A percentile compares a stretch with the other conserved stretches of the same genome.
Evolutionary conservation across 2,888 invertebrate genomes (phyloP).

Genomic region (Pseudoips prasinana): DNA sequence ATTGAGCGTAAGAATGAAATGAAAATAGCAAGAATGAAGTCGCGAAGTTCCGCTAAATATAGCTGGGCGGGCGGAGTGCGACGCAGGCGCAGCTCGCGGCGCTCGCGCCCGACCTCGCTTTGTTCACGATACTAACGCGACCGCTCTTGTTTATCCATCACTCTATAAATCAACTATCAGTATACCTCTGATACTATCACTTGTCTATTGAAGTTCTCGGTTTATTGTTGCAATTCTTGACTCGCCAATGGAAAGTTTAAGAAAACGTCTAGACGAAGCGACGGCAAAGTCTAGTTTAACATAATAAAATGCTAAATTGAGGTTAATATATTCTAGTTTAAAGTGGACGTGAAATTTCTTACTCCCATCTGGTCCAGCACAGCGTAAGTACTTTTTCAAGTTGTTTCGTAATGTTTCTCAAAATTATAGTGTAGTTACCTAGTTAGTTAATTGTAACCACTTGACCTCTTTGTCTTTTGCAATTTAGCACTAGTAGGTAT

Average conservation of each 20-base stretch:
- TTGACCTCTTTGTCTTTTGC: too few species aligned
- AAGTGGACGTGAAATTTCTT: slow-evolving; percentile 35
- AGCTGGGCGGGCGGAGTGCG: slow-evolving; percentile 61
- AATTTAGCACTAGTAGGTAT: slow-evolving; percentile 4
- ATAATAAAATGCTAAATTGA: slow-evolving; percentile 33
- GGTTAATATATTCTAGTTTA: slow-evolving; percentile 52
- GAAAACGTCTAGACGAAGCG: slow-evolving; percentile 1
- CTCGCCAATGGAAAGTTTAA: slow-evolving; percentile 2
- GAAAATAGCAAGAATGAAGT: slow-evolving; percentile 78
- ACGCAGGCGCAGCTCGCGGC: slow-evolving; percentile 41
- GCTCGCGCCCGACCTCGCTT: slow-evolving; percentile 59
- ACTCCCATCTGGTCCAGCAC: slow-evolving; percentile 45
- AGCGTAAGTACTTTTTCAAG: slow-evolving; percentile 60
- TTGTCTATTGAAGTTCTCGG: background rate
- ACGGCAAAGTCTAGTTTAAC: slow-evolving; percentile 5
- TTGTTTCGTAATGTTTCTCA: too few species aligned
- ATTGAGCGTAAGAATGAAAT: slow-evolving; percentile 65
- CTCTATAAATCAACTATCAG: slow-evolving; percentile 9
- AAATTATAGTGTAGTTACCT: too few species aligned
- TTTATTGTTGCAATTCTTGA: background rate
- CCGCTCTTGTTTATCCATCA: slow-evolving; percentile 31
- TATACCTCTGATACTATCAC: background rate
- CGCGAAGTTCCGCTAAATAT: slow-evolving; percentile 79
- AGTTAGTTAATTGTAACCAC: background rate
- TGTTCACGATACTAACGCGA: slow-evolving; percentile 38